phyloP scores from a whole-genome alignment of 2,113 vertebrate species.

The Epinephelus moara region DNA sequence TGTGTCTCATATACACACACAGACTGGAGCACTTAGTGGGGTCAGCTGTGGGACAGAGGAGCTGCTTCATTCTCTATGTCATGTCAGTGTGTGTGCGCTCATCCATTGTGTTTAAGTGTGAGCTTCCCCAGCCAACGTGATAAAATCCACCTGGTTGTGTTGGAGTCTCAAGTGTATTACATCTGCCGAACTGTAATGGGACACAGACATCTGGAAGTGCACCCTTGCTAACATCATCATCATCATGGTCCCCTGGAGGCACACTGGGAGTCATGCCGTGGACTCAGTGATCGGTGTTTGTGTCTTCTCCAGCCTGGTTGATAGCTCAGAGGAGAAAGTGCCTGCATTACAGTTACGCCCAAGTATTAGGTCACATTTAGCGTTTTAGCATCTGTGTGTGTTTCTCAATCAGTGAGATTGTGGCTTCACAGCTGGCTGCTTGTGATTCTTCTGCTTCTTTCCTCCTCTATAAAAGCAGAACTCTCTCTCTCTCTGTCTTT shows the following conservation, averaged over 20 bases:
- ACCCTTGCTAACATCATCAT: conserved; percentile 7
- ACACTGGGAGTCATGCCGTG: conserved; percentile 4
- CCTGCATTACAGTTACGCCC: conserved; percentile 18
- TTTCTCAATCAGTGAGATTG: conserved; percentile 31
- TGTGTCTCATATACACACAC: neutral
- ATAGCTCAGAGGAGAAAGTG: conserved; percentile 9
- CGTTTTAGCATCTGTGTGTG: neutral
- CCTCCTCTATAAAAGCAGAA: conserved; percentile 64
- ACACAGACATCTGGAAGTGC: conserved; percentile 62
- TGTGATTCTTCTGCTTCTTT: conserved; percentile 18
- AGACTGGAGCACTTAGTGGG: conserved; percentile 41
- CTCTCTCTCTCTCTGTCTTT: conserved; percentile 23
- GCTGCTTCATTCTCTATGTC: conserved; percentile 7
- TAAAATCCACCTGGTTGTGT: conserved; percentile 32
- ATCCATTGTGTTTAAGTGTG: neutral
- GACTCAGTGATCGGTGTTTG: neutral
- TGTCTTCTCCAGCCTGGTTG: conserved; percentile 10
- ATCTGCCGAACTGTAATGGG: conserved; percentile 44
- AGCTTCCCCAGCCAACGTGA: conserved; percentile 13
- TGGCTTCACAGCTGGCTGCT: conserved; percentile 5
- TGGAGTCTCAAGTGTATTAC: neutral
- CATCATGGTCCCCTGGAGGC: neutral
- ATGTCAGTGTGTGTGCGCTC: neutral
- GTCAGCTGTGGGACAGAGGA: conserved; percentile 53
- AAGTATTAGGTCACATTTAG: conserved; percentile 2